phyloP scores from a whole-genome alignment of 2,113 vertebrate genomes.

The Chaenocephalus aceratus region DNA sequence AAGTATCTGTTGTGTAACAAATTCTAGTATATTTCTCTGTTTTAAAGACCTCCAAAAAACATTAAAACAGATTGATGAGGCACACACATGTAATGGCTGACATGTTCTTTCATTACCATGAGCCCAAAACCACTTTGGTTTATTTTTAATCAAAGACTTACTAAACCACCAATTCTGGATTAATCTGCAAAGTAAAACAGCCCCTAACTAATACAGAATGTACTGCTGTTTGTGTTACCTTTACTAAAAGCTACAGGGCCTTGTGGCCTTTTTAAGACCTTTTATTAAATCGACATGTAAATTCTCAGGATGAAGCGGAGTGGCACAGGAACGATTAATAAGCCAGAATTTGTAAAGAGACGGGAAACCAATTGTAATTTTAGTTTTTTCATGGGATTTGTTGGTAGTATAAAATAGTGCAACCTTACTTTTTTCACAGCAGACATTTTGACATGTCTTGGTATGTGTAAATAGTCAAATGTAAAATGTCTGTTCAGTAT shows the following conservation, averaged over 20 bases:
- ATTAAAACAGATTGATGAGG: not conserved
- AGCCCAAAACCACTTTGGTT: not conserved
- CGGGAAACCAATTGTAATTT: no score
- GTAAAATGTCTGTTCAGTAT: not conserved
- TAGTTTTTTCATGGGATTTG: not conserved
- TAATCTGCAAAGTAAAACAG: slow-evolving; percentile 20
- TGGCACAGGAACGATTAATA: not conserved
- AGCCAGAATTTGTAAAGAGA: not conserved
- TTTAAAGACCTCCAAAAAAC: not conserved
- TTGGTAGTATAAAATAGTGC: not conserved
- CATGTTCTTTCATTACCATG: slow-evolving; percentile 10
- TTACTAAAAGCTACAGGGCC: slow-evolving; percentile 30
- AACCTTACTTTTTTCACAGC: not conserved
- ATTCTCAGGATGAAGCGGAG: not conserved
- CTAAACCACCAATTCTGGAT: slow-evolving; percentile 12
- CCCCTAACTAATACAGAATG: slow-evolving; percentile 17
- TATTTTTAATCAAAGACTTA: slow-evolving; percentile 27
- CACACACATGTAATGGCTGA: not conserved
- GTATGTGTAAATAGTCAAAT: slow-evolving; percentile 14
- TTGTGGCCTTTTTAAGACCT: slow-evolving; percentile 8
- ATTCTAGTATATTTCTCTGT: not conserved
- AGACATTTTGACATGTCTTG: slow-evolving; percentile 5
- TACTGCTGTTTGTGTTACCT: slow-evolving; percentile 29
- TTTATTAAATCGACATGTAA: not conserved
- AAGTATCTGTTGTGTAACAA: not conserved